Evolutionary conservation across 2,888 invertebrate species (phyloP).

Genomic region (Hirtodrosophila confusa): DNA sequence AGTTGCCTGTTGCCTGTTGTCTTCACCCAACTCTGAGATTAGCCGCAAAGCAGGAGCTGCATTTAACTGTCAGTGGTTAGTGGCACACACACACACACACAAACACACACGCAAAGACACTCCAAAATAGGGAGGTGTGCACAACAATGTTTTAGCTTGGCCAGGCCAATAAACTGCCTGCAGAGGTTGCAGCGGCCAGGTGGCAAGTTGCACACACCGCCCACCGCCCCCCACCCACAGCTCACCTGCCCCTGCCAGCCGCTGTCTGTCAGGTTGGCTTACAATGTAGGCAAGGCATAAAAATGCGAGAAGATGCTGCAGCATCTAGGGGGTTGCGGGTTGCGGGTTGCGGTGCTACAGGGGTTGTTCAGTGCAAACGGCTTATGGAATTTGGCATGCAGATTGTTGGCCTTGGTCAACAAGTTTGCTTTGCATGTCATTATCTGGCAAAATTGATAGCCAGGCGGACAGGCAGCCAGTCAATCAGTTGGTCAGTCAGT

Average conservation of each 20-base stretch:
- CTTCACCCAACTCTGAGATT: conserved; percentile 27
- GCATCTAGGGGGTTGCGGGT: neutral
- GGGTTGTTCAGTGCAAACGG: conserved; percentile 34
- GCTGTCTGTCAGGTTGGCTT: conserved; percentile 18
- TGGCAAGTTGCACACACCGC: neutral
- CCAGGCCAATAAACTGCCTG: conserved; percentile 25
- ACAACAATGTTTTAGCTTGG: conserved; percentile 40
- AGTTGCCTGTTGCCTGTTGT: conserved; percentile 9
- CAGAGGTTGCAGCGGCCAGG: conserved; percentile 6
- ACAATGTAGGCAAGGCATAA: conserved; percentile 39
- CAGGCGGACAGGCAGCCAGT: conserved; percentile 1
- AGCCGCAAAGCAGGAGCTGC: conserved; percentile 29
- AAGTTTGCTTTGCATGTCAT: conserved; percentile 30
- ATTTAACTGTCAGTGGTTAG: conserved; percentile 48
- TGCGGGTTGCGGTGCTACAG: neutral
- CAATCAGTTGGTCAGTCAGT: conserved; percentile 42
- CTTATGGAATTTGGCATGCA: conserved; percentile 49
- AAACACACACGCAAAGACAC: conserved; percentile 5
- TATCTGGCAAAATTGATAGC: conserved; percentile 25
- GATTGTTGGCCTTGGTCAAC: conserved; percentile 63
- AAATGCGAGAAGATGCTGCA: conserved; percentile 33
- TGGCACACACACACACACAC: conserved; percentile 32
- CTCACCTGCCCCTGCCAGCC: no score
- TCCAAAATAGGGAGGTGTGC: conserved; percentile 17
- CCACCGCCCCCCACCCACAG: neutral